Conservation (phyloP, 2,888 invertebrate genomes). For the Sceliomorpha sp. region DNA sequence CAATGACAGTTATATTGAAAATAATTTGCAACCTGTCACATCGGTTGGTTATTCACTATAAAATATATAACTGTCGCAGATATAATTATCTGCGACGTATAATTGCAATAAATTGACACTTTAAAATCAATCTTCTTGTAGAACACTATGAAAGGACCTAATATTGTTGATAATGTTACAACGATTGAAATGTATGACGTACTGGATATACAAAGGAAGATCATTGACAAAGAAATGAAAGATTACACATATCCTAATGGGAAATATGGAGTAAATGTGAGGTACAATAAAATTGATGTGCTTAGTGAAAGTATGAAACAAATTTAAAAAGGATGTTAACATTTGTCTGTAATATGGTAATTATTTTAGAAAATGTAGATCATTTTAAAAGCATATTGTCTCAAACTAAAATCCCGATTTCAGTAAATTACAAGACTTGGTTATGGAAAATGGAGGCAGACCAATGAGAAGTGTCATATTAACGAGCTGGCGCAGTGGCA, state of each 20-base stretch:
- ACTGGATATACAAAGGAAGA: constrained; percentile 82
- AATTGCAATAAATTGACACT: too few relatives aligned
- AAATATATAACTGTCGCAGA: too few relatives aligned
- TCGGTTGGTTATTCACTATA: constrained; percentile 67
- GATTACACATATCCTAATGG: constrained; percentile 84
- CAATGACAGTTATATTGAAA: constrained; percentile 75
- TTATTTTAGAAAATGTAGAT: too few relatives aligned
- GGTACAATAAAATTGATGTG: constrained; percentile 66
- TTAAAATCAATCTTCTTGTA: too few relatives aligned
- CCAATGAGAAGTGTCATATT: constrained; percentile 89
- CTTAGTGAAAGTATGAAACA: too few relatives aligned
- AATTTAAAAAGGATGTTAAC: too few relatives aligned
- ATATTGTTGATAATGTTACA: constrained; percentile 64
- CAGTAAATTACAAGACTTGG: constrained; percentile 85
- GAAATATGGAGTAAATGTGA: constrained; percentile 81
- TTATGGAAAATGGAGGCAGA: constrained; percentile 86
- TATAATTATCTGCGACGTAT: too few relatives aligned
- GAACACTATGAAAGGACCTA: constrained; percentile 64
- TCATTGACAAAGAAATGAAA: constrained; percentile 83
- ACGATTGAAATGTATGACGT: constrained; percentile 82
- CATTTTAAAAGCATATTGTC: too few relatives aligned
- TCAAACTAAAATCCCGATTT: too few relatives aligned
- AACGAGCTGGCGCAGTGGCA: constrained; percentile 95
- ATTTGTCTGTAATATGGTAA: too few relatives aligned
- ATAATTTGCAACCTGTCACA: constrained; percentile 73